Base-by-base conservation (phyloP, 2,888 invertebrate species). In the Xanthorhoe spadicearia region DNA sequence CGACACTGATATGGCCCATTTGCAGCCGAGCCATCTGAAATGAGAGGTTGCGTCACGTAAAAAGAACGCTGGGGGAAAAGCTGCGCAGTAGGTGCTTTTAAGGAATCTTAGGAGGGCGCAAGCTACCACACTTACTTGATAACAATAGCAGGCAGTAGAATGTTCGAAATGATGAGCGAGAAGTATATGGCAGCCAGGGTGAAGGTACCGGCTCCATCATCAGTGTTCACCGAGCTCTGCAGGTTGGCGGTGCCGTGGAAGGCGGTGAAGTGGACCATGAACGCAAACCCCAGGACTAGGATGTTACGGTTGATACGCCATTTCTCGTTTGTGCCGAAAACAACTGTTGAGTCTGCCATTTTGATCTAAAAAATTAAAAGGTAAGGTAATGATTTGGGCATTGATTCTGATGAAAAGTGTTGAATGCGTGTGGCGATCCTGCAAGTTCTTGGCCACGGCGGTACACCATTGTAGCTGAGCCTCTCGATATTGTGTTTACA, bases 251-350 rank as follows among this genome's bases (percentile, higher is more conserved):
- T 95, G 4, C 97, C 97, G 88, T 96, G 97, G 86, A 98, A 99
- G 5, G 98, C 98, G 0, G 98, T 98, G 90, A 99, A 97, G 75
- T 97, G 96, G 76, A 98, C 95, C 95, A 98, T 96, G 88, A 98
- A 98, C 0, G 97, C 97, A 68, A 97, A 90, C 1, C 98, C 97
- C 58, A 98, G 95, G 46, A 98, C 94, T 69, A 97, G 88, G 51
- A 98, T 95, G 86, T 98, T 98, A 79, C 96, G 96, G 82, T 97
- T 94, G 79, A 98, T 97, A 53, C 97, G 94, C 93, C 96, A 94
- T 88, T 94, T 94, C 82, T 97, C 97, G 28, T 94, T 89, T 0
- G 94, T 93, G 17, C 92, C 92, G 73, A 94, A 95, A 2, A 89
- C 85, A 2, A 87, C 83, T 1, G 77, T 13, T 46, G 1, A 57